Base-by-base conservation (phyloP, 2,797 vertebrate genomes). In the Crenichthys baileyi region DNA sequence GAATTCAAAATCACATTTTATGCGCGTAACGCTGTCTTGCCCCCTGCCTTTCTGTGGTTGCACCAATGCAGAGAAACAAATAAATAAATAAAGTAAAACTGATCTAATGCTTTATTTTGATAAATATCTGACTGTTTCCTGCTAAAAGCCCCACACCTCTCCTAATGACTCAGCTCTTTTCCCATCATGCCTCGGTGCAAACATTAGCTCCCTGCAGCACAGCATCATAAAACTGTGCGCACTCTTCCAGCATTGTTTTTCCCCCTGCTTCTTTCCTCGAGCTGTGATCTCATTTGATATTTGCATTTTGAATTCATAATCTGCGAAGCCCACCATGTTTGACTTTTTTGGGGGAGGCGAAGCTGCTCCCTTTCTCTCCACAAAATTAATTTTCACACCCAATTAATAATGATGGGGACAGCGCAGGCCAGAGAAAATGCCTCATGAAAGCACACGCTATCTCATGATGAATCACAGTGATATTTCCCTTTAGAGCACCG, bases 401-500 rank as follows among this genome's bases (percentile, higher is more conserved):
- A 87, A 91, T 91, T 90, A 90, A 92, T 90, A 91, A 88, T 60
- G 77, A 78, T 1, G 58, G 81, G 83, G 81, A 79, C 75, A 82
- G 72, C 36, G 78, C 81, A 78, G 80, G 81, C 76, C 67, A 77
- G 83, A 78, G 85, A 90, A 85, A 90, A 88, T 29, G 85, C 80
- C 82, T 83, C 26, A 76, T 90, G 90, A 89, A 90, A 86, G 87
- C 87, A 79, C 75, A 89, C 31, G 78, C 89, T 91, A 92, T 93
- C 92, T 89, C 86, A 85, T 92, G 90, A 94, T 94, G 92, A 89
- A 91, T 94, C 91, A 90, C 79, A 58, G 87, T 80, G 91, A 93
- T 93, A 94, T 94, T 94, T 95, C 92, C 92, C 93, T 87, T 90
- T 77, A 87, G 92, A 90, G 87, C 82, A 80, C 77, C 79, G 82